Conservation (phyloP, 2,797 vertebrate species). For the Paramormyrops hopkinsi region DNA sequence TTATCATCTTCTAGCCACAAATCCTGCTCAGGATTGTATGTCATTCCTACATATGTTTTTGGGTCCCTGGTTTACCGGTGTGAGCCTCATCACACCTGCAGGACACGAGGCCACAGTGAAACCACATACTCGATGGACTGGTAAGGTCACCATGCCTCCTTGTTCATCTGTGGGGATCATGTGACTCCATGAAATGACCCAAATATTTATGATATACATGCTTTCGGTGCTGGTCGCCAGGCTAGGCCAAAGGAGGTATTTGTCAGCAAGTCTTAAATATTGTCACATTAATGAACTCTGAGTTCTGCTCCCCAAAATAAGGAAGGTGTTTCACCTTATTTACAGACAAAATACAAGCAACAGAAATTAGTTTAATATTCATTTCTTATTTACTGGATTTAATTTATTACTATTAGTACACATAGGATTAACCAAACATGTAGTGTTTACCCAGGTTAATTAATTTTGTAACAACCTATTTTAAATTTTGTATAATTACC, state of each 20-base stretch:
- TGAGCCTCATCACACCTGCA: neutral
- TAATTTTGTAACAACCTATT: neutral
- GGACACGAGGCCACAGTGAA: neutral
- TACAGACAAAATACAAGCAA: neutral
- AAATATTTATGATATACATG: neutral
- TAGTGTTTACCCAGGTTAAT: neutral
- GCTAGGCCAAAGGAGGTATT: neutral
- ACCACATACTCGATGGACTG: neutral
- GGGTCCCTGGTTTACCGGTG: neutral
- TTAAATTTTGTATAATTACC: neutral
- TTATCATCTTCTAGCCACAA: neutral
- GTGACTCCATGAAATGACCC: neutral
- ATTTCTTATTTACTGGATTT: neutral
- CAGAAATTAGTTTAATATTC: neutral
- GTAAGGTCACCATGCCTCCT: neutral
- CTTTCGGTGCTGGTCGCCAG: neutral
- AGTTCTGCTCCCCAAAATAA: neutral
- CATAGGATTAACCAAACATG: neutral
- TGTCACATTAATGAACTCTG: neutral
- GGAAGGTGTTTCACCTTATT: neutral
- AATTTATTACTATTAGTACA: neutral
- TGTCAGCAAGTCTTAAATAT: neutral
- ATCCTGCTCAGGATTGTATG: neutral
- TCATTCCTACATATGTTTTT: neutral
- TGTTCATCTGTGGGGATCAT: neutral